A percentile compares a stretch with the other conserved stretches of the same genome.
phyloP scores from a whole-genome alignment of 2,113 vertebrate species.

The Sterrhoptilus dennistouni region DNA sequence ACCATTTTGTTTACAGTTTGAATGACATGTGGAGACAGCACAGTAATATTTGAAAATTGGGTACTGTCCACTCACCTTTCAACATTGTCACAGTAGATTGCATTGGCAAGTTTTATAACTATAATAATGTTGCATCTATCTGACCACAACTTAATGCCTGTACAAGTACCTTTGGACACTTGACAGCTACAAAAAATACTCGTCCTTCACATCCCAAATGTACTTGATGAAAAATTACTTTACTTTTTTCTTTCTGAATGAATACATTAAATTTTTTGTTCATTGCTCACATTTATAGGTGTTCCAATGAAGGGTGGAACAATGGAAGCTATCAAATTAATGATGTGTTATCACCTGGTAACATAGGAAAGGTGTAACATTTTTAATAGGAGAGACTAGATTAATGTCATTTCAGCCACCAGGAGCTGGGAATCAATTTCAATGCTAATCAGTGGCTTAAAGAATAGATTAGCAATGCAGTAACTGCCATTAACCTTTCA shows the following conservation, averaged over 20 bases:
- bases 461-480: constrained; percentile 69
- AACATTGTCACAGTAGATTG: background rate
- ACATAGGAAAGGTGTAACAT: constrained; percentile 65
- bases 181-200: background rate
- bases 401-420: constrained; percentile 70
- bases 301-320: constrained; percentile 26
- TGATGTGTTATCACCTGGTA: constrained; percentile 64
- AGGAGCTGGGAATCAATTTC: constrained; percentile 75
- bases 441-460: constrained; percentile 75
- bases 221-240: background rate
- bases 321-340: constrained; percentile 65
- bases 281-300: constrained; percentile 10
- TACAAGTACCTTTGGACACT: background rate
- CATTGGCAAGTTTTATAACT: background rate
- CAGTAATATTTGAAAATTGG: background rate
- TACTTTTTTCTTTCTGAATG: background rate
- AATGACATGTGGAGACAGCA: background rate
- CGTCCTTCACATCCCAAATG: background rate
- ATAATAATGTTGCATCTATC: background rate
- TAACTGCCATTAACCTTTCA: constrained; percentile 72
- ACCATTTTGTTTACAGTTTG: background rate
- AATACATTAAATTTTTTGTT: constrained; percentile 13
- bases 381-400: constrained; percentile 71
- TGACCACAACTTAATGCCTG: background rate
- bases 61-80: background rate